Conservation (phyloP, 2,888 invertebrate genomes). For the Drosophila limbata region DNA sequence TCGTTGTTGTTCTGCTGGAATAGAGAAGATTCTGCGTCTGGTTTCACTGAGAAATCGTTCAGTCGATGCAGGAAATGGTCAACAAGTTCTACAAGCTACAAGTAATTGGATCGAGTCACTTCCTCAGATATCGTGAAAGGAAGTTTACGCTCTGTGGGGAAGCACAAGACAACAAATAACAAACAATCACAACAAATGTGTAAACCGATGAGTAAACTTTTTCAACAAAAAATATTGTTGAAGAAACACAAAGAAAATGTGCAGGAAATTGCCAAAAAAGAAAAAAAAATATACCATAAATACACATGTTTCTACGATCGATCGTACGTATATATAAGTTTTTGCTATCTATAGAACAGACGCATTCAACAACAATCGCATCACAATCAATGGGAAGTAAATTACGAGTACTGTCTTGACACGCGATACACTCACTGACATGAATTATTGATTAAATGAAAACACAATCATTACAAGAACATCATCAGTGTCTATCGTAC, state of each 20-base stretch:
- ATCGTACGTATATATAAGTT: not conserved
- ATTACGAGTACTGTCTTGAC: slow-evolving; percentile 50
- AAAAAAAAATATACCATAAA: slow-evolving; percentile 18
- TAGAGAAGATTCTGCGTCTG: slow-evolving; percentile 13
- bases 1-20: slow-evolving; percentile 12
- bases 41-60: slow-evolving; percentile 20
- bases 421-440: slow-evolving; percentile 51
- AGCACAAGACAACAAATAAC: slow-evolving; percentile 5
- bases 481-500: slow-evolving; percentile 13
- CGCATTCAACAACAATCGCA: slow-evolving; percentile 10
- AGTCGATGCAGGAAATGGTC: slow-evolving; percentile 13
- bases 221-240: not conserved
- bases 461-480: slow-evolving; percentile 58
- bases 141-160: slow-evolving; percentile 19
- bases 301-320: slow-evolving; percentile 3
- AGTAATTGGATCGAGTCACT: slow-evolving; percentile 45
- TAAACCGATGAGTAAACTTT: slow-evolving; percentile 1
- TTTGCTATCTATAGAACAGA: not conserved
- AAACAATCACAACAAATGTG: slow-evolving; percentile 7
- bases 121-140: slow-evolving; percentile 43
- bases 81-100: slow-evolving; percentile 10
- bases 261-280: slow-evolving; percentile 43
- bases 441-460: slow-evolving; percentile 62
- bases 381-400: slow-evolving; percentile 54
- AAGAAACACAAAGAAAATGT: slow-evolving; percentile 11